A percentile compares a stretch with the other conserved stretches of the same genome.
phyloP scores from a whole-genome alignment of 2,113 vertebrate genomes.

The Mirounga angustirostris region DNA sequence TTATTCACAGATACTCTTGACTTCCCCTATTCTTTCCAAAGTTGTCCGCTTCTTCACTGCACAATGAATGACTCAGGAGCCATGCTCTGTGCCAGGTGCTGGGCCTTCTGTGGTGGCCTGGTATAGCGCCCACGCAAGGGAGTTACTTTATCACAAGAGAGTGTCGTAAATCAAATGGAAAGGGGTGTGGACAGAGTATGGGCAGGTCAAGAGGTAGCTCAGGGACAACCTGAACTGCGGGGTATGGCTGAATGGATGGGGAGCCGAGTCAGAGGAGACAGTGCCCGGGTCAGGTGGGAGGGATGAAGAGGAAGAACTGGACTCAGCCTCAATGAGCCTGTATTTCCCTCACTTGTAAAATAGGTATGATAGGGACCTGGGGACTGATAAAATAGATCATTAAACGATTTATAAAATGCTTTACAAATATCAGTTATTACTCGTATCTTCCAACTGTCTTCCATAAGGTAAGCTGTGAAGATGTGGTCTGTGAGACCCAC shows the following conservation, averaged over 20 bases:
- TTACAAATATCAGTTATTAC: neutral
- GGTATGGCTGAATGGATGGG: fast-evolving
- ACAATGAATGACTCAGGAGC: fast-evolving
- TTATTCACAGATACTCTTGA: neutral
- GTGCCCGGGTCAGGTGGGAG: neutral
- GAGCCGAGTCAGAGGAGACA: neutral
- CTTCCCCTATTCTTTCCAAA: neutral
- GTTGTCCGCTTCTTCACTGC: neutral
- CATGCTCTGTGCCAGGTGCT: neutral
- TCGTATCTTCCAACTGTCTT: neutral
- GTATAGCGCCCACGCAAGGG: fast-evolving
- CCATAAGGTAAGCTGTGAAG: neutral
- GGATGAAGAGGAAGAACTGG: neutral
- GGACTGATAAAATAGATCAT: neutral
- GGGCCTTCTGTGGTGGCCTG: neutral
- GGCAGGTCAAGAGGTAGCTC: neutral
- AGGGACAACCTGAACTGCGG: neutral
- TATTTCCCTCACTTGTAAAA: neutral
- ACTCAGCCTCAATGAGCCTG: neutral
- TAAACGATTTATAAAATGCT: neutral
- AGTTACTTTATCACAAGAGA: neutral
- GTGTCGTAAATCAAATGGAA: fast-evolving
- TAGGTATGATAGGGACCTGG: neutral
- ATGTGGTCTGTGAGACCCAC: neutral
- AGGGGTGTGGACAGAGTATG: neutral